Evolutionary conservation across 2,797 vertebrate genomes (phyloP), one percentile per base, ranked within the genome.

Genomic region (Podarcis siculus): DNA sequence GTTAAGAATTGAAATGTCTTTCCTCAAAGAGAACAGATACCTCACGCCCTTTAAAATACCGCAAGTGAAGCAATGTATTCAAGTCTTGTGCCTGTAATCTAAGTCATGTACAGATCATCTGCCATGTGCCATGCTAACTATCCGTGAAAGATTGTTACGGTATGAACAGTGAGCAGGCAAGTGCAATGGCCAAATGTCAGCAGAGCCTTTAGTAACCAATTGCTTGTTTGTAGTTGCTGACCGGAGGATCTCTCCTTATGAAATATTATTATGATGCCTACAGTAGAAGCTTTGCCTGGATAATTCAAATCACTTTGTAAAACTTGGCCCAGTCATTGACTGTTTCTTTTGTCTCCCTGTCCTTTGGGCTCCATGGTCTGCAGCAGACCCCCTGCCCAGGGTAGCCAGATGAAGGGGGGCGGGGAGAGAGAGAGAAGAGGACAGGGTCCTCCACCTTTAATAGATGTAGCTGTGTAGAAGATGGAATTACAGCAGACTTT

Each of bases 71-170:
- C 32, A 42, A 19, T 64, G 35, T 77, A 66, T 75, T 35, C 30
- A 75, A 45, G 37, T 21, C 8, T 75, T 64, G 39, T 42, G 37
- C 30, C 35, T 76, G 27, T 82, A 61, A 82, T 75, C 71, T 75
- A 76, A 32, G 23, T n/a, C 58, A 82, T 79, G 77, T 79, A 71
- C 84, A 67, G 75, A 85, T 58, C 15, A 71, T 66, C 42, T 73
- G 67, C 67, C 49, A n/a, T 61, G 45, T 61, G 25, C 49, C 55
- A 58, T 79, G 45, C 32, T 86, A 86, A 80, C 72, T 80, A 86
- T 39, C 78, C 23, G 35, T 71, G 85, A 37, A 71, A 71, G 64
- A 71, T 55, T 79, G 42, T 67, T 78, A 27, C 55, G 64, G 23
- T 79, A 27, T 49, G 42, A 71, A 58, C n/a, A 71, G 58, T 49